Conservation (phyloP, 1,140 invertebrate species). For the Arion vulgaris region DNA sequence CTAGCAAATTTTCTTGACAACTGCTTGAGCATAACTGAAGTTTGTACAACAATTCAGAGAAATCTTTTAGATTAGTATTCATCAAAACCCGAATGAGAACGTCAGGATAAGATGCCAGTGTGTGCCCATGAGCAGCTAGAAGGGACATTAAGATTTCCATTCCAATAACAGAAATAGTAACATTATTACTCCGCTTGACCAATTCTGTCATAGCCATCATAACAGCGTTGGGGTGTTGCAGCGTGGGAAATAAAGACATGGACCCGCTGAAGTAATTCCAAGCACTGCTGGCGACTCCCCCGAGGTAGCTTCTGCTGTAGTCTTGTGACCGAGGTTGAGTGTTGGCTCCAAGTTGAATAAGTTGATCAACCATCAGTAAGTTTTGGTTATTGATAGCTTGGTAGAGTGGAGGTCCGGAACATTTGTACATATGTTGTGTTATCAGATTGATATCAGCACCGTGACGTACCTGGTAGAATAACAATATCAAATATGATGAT, state of each 20-base stretch:
- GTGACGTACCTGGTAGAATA: conserved; percentile 13
- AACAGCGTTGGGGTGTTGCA: conserved; percentile 27
- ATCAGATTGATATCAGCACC: conserved; percentile 31
- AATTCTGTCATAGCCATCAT: conserved; percentile 26
- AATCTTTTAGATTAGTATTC: background rate
- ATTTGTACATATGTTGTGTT: background rate
- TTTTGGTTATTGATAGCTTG: conserved; percentile 36
- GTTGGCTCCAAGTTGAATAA: conserved; percentile 16
- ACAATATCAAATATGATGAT: too few species aligned
- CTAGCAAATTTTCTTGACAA: background rate
- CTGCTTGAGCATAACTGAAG: conserved; percentile 17
- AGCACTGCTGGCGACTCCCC: background rate
- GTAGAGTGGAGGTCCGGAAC: conserved; percentile 31
- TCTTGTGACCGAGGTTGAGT: conserved; percentile 21
- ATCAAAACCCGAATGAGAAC: conserved; percentile 23
- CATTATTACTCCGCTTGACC: background rate
- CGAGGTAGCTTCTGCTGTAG: background rate
- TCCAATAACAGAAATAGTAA: background rate
- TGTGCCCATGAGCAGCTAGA: conserved; percentile 20
- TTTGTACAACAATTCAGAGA: conserved; percentile 24
- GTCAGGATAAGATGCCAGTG: conserved; percentile 13
- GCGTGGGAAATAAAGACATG: background rate
- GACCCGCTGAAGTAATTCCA: background rate
- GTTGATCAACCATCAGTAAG: conserved; percentile 13
- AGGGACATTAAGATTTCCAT: conserved; percentile 27